Base-by-base conservation (phyloP, 2,113 vertebrate genomes). In the Ardeotis arabs region DNA sequence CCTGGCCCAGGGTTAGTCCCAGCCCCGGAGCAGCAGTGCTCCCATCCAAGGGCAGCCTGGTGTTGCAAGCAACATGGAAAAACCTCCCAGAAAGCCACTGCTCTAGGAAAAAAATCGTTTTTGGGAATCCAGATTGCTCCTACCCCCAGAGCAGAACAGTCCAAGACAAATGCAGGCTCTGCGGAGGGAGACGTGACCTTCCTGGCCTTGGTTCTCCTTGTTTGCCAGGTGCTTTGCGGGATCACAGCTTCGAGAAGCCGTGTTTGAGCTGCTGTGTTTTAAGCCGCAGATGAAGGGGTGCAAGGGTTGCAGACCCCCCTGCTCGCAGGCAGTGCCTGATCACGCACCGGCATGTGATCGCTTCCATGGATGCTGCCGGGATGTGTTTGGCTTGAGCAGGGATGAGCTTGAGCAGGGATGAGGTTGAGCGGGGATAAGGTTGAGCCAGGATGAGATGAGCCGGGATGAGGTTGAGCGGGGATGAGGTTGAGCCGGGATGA, bases 331-430 rank as follows among this genome's bases (percentile, higher is more conserved):
- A 74, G 55, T 18, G 50, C 11, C 50, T 15, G 41, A 33, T 47
- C 33, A 7, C 0, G 6, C 25, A 24, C 14, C 29, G 14, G 29
- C 1, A 1, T 21, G 78, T 8, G 3, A 17, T 29, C 7, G 14
- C 62, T 63, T 23, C 62, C 28, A 64, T 2, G 1, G 12, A 19
- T 2, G 33, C 12, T 25, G 8, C 15, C 33, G 3, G 47, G 66
- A 37, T 2, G 0, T 16, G 68, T 10, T 14, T 25, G 68, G 41
- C 23, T 47, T 14, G n/a, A 66, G 39, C 64, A 31, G 18, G 25
- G 55, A 19, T 10, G 18, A n/a, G 75, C 13, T 37, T 6, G 19
- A 28, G 83, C 41, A 2, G 19, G 49, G 60, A 27, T 33, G 80
- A 81, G 41, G 41, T 44, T 44, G 41, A 15, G 41, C 41, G 5